Conservation (phyloP, 2,113 vertebrate species). For the Scatophagus argus region DNA sequence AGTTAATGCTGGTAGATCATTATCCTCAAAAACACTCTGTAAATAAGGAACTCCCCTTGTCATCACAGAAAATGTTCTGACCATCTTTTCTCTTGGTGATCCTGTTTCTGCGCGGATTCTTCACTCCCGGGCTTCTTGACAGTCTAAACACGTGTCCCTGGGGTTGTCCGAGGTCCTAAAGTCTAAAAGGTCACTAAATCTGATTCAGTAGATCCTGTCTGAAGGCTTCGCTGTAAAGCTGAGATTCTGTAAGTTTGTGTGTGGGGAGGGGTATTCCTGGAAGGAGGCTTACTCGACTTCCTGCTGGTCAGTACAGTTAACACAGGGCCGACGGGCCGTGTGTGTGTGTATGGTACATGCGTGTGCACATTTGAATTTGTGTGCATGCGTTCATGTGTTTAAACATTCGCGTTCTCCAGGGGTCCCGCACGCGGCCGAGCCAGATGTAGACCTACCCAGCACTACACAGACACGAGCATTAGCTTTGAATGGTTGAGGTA, state of each 20-base stretch:
- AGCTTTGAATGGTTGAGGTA: slow-evolving; percentile 31
- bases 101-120: slow-evolving; percentile 10
- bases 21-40: neutral
- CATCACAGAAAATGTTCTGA: neutral
- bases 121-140: slow-evolving; percentile 14
- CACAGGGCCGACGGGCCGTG: slow-evolving; percentile 29
- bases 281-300: slow-evolving; percentile 69
- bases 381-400: slow-evolving; percentile 29
- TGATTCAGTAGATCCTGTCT: slow-evolving; percentile 19
- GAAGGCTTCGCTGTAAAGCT: slow-evolving; percentile 50
- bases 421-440: slow-evolving; percentile 32
- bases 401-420: slow-evolving; percentile 51
- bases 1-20: neutral
- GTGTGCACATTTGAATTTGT: slow-evolving; percentile 7
- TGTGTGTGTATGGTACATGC: slow-evolving; percentile 25
- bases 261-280: slow-evolving; percentile 67
- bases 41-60: slow-evolving; percentile 3
- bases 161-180: slow-evolving; percentile 28
- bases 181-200: slow-evolving; percentile 59
- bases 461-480: slow-evolving; percentile 43
- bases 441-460: slow-evolving; percentile 59
- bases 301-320: slow-evolving; percentile 68
- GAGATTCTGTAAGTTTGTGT: slow-evolving; percentile 27
- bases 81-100: neutral
- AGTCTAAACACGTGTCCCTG: slow-evolving; percentile 1